These are phyloP conservation scores for Nerophis lumbriciformis DNA, from an alignment of 2,113 vertebrate genomes.

Conservation along the genomic window DNA sequence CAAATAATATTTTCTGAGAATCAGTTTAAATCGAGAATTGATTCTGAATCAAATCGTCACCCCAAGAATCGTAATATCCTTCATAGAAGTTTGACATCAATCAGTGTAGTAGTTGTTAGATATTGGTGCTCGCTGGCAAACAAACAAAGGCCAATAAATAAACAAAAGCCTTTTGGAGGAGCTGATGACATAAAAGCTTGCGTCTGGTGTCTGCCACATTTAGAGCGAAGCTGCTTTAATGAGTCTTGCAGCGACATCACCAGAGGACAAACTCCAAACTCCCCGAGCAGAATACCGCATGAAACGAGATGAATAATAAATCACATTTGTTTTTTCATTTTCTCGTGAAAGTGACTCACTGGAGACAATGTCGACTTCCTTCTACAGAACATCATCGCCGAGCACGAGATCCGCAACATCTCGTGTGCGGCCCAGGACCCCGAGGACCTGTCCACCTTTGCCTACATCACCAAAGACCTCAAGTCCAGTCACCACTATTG, in stretches of 20 bases:
- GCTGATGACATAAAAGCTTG: too few species aligned
- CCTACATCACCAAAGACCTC: constrained; percentile 99
- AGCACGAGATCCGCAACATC: constrained; percentile 98
- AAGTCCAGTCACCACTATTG: constrained; percentile 99
- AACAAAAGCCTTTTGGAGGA: too few species aligned
- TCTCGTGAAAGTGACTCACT: constrained; percentile 17
- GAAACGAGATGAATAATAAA: constrained; percentile 45
- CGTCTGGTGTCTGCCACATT: background rate
- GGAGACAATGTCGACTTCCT: constrained; percentile 9
- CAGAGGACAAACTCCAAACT: constrained; percentile 34
- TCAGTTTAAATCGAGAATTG: too few species aligned
- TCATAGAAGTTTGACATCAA: too few species aligned
- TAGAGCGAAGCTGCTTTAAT: constrained; percentile 12
- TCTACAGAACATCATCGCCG: constrained; percentile 90
- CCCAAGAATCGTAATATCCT: too few species aligned
- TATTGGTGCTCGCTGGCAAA: too few species aligned
- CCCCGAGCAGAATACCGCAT: constrained; percentile 27
- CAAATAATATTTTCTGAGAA: too few species aligned
- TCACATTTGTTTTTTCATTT: constrained; percentile 31
- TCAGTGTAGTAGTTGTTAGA: too few species aligned
- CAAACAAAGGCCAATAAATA: too few species aligned
- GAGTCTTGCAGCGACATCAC: constrained; percentile 31
- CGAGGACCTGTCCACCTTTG: constrained; percentile 96
- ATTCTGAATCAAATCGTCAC: too few species aligned
- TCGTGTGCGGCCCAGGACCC: constrained; percentile 98